Evolutionary conservation across 2,888 invertebrate species (phyloP).

Genomic region (Amorpha juglandis): DNA sequence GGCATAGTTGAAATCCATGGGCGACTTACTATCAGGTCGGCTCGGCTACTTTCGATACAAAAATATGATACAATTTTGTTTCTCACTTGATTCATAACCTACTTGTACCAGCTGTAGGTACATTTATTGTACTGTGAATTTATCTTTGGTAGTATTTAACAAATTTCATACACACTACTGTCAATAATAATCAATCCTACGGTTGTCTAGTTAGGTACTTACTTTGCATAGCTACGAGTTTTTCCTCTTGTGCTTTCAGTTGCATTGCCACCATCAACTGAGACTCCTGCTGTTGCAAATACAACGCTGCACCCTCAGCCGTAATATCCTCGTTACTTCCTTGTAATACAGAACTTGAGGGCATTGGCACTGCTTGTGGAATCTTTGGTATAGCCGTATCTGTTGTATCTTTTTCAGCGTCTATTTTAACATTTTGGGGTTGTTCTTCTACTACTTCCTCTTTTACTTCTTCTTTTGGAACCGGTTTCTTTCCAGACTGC

Average conservation of each 20-base stretch:
- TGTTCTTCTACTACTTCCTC: slow-evolving; percentile 38
- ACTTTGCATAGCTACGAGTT: slow-evolving; percentile 82
- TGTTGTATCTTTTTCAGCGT: slow-evolving; percentile 25
- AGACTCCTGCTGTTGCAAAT: slow-evolving; percentile 86
- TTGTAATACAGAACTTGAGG: slow-evolving; percentile 43
- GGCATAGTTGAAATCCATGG: no score
- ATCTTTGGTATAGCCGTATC: neutral
- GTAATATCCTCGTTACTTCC: slow-evolving; percentile 71
- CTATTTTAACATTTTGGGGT: slow-evolving; percentile 31
- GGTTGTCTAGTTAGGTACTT: slow-evolving; percentile 45
- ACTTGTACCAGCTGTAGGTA: no score
- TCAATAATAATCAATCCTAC: no score
- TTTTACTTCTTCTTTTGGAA: slow-evolving; percentile 36
- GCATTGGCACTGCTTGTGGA: slow-evolving; percentile 37
- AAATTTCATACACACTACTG: no score
- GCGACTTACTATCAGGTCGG: no score
- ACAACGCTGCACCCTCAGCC: slow-evolving; percentile 81
- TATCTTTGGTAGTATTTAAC: no score
- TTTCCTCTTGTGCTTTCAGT: slow-evolving; percentile 86
- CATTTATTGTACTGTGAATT: no score
- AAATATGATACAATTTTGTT: no score
- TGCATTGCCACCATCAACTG: slow-evolving; percentile 86
- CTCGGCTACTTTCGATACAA: no score
- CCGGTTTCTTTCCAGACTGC: slow-evolving; percentile 43
- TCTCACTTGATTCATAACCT: no score